Conservation (phyloP, 2,797 vertebrate species). For the Stomatorhinus walkeri region DNA sequence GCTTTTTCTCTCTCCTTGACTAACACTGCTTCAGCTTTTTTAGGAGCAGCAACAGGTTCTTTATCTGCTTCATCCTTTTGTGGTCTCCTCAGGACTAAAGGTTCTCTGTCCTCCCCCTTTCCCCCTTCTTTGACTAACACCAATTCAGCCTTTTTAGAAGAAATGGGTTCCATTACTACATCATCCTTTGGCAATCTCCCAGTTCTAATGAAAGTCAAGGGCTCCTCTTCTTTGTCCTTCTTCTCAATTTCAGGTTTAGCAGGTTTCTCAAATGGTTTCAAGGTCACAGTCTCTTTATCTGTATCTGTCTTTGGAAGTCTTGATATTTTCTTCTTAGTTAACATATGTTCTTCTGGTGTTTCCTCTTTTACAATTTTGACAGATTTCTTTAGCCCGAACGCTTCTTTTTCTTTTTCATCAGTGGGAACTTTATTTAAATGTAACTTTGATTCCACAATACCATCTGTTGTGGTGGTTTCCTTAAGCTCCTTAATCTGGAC, state of each 20-base stretch:
- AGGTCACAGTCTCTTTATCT: background rate
- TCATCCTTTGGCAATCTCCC: background rate
- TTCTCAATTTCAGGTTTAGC: background rate
- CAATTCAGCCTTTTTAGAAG: background rate
- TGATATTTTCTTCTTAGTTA: background rate
- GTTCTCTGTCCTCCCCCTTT: background rate
- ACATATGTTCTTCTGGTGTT: constrained; percentile 30
- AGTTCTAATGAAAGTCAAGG: background rate
- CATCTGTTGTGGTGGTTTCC: constrained; percentile 41
- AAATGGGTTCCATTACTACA: background rate
- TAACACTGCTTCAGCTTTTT: constrained; percentile 40
- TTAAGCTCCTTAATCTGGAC: constrained; percentile 27
- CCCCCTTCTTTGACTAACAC: background rate
- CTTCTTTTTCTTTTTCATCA: constrained; percentile 29
- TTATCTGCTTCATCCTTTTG: constrained; percentile 36
- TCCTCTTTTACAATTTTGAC: constrained; percentile 43
- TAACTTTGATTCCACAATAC: background rate
- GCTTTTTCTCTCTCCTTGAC: constrained; percentile 32
- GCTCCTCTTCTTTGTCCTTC: background rate
- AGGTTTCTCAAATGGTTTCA: background rate
- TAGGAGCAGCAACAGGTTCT: constrained; percentile 37
- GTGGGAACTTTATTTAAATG: constrained; percentile 12
- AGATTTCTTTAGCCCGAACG: background rate
- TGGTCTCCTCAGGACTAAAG: background rate
- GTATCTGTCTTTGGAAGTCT: background rate